Evolutionary conservation across 2,113 vertebrate genomes (phyloP), one percentile per base, ranked within the genome.

Genomic region (Perccottus glenii): DNA sequence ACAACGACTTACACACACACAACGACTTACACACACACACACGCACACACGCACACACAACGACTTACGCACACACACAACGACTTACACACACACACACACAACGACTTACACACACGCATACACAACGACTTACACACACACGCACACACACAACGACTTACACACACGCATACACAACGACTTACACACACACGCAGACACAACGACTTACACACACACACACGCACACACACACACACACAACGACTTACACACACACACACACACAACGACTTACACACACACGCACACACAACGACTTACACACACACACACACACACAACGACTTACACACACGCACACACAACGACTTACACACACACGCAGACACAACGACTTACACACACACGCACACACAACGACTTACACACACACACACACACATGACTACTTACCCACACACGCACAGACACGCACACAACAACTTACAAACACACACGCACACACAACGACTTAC

Each of bases 271-370:
- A 19, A n/a, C n/a, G n/a, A n/a, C n/a, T n/a, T 14, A 56, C 32
- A 43, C 49, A 66, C 48, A 67, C 57, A 27, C 36, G 53, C 64
- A 64, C 27, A 67, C 15, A 70, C 50, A n/a, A n/a, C n/a, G n/a
- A n/a, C n/a, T n/a, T n/a, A 32, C 46, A 19, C 15, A 56, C 32
- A 43, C 49, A 66, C 48, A 67, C 57, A 27, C 36, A 53, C 64
- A 64, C 27, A 67, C 15, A 70, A 32, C 46, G n/a, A 19, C 15
- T 56, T 27, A 43, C 49, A 66, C 48, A 67, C 57, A 27, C 36
- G 53, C 64, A 64, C 27, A 67, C 15, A 70, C 50, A 32, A 19
- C 15, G n/a, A n/a, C n/a, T n/a, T n/a, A 56, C 32, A 43, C 49
- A 66, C 48, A 67, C 57, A 27, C 36, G 53, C 64, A 64, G n/a